Conservation (phyloP, 2,113 vertebrate species). For the Pica pica region DNA sequence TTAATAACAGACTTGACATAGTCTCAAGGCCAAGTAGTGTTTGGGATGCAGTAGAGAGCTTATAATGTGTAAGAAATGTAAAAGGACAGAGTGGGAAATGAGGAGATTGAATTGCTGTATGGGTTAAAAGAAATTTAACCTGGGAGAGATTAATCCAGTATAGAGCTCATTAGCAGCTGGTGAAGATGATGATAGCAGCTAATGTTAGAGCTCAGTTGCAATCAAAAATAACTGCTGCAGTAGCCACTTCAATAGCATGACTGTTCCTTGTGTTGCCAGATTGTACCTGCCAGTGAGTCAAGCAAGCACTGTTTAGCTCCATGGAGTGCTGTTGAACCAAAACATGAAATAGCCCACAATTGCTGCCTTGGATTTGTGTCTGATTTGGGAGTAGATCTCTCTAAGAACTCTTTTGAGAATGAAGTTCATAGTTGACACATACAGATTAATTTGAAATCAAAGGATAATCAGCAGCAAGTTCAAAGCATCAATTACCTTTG, state of each 20-base stretch:
- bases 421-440: accelerated
- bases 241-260: neutral
- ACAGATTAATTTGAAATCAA: neutral
- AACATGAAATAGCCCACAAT: neutral
- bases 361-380: neutral
- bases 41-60: neutral
- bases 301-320: neutral
- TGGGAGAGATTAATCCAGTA: neutral
- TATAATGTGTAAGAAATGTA: neutral
- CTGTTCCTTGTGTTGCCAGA: neutral
- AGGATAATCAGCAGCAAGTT: neutral
- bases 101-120: neutral
- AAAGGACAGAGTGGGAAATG: neutral
- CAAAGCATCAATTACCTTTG: neutral
- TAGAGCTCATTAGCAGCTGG: neutral
- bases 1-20: neutral
- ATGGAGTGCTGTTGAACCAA: neutral
- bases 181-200: neutral
- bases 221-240: neutral
- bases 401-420: neutral
- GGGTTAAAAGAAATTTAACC: neutral
- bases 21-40: neutral
- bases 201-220: neutral
- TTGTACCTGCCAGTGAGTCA: neutral
- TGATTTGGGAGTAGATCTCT: neutral